Base-by-base conservation (phyloP, 2,113 vertebrate genomes). In the Polypterus bichir region DNA sequence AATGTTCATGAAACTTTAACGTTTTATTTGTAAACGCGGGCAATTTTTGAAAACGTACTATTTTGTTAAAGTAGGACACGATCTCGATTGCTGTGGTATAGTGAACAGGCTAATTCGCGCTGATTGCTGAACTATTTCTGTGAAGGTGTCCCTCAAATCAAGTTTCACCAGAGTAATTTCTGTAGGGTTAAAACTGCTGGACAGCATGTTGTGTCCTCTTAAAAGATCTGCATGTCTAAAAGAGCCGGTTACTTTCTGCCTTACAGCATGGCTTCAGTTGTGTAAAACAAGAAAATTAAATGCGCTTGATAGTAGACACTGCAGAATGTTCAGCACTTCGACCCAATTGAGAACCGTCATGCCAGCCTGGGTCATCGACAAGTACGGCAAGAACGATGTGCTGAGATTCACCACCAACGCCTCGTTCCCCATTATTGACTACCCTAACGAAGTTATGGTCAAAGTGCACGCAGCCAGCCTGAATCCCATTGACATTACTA, bases 291-390 rank as follows among this genome's bases (percentile, higher is more conserved):
- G 51, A 5, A 59, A 4, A 56, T 52, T 52, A 56, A 53, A 56
- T 46, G 3, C 48, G 44, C 49, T 61, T 7, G 63, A 46, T 9
- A 47, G 27, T 7, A 63, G 7, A 1, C 62, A 53, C 0, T 51
- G 10, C 6, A 83, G 81, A 59, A 67, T 47, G 11, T 69, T 92
- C 54, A 84, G 79, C 6, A 73, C 76, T 3, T 83, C 84, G 4
- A 64, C 59, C 27, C 65, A 59, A 3, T 67, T 74, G 60, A 72
- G 51, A 45, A 77, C 63, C 2, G 48, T 85, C 1, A 98, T 99
- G 93, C 85, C 89, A 1, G 92, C 94, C 4, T 97, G 95, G 96
- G 91, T 97, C 53, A 91, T 97, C 55, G 92, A 98, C 69, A 79
- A 75, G 54, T 98, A 99, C 45, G 96, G 96, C 49, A 67, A 67